phyloP scores from a whole-genome alignment of 2,797 vertebrate genomes.

The Urocyon cinereoargenteus region DNA sequence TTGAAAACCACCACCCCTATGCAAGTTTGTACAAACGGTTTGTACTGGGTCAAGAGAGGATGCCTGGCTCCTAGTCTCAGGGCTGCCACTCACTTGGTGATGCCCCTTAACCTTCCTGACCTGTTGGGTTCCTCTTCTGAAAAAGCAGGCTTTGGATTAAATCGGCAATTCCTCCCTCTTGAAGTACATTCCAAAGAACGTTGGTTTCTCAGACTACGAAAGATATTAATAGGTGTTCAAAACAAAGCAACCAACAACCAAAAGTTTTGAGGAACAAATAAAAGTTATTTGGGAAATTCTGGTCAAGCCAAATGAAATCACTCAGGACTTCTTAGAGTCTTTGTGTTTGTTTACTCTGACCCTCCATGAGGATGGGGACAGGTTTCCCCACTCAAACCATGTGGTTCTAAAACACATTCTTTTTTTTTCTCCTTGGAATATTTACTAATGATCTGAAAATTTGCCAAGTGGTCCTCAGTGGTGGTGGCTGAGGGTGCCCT shows the following conservation, averaged over 20 bases:
- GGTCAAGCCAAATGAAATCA: not conserved
- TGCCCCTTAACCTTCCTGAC: not conserved
- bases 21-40: not conserved
- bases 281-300: not conserved
- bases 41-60: not conserved
- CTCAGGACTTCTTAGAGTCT: not conserved
- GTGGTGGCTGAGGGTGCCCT: not conserved
- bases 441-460: not conserved
- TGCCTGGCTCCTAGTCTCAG: not conserved
- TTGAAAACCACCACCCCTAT: not conserved
- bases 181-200: not conserved
- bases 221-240: conserved; percentile 15
- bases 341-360: not conserved
- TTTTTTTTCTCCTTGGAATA: not conserved
- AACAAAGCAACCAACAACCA: not conserved
- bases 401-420: not conserved
- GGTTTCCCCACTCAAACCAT: not conserved
- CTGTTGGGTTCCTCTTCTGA: not conserved
- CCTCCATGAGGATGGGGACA: not conserved
- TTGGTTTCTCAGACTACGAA: not conserved
- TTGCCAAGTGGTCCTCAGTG: not conserved
- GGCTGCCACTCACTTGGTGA: not conserved
- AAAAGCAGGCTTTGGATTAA: conserved; percentile 45
- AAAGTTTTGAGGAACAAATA: not conserved
- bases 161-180: not conserved